phyloP scores from a whole-genome alignment of 2,888 invertebrate species.

The Pharmacophagus antenor region DNA sequence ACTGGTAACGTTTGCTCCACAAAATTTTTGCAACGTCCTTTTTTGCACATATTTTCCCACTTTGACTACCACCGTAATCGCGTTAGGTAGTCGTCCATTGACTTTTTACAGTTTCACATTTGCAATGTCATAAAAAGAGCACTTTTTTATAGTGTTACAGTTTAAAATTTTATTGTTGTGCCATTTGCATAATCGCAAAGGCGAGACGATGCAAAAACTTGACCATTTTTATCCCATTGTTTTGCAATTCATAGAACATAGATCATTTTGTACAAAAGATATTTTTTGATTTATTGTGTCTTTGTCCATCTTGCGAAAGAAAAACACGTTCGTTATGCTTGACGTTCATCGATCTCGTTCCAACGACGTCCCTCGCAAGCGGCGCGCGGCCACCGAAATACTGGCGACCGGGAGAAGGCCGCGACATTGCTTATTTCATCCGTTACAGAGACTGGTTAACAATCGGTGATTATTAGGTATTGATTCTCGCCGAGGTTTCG shows the following conservation, averaged over 20 bases:
- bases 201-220: slow-evolving; percentile 69
- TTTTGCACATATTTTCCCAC: slow-evolving; percentile 46
- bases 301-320: slow-evolving; percentile 56
- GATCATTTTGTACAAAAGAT: slow-evolving; percentile 65
- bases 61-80: slow-evolving; percentile 58
- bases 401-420: slow-evolving; percentile 56
- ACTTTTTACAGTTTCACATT: slow-evolving; percentile 61
- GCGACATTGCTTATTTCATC: slow-evolving; percentile 64
- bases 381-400: slow-evolving; percentile 51
- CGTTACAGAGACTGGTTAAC: slow-evolving; percentile 62
- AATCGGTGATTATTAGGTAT: slow-evolving; percentile 65
- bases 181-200: slow-evolving; percentile 77
- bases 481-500: slow-evolving; percentile 54
- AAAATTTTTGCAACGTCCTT: slow-evolving; percentile 47
- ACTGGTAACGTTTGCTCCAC: slow-evolving; percentile 40
- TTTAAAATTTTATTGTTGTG: slow-evolving; percentile 70
- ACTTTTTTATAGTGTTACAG: slow-evolving; percentile 68
- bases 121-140: slow-evolving; percentile 67
- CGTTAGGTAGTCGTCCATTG: slow-evolving; percentile 65
- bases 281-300: slow-evolving; percentile 72
- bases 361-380: slow-evolving; percentile 55
- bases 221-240: slow-evolving; percentile 67
- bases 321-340: slow-evolving; percentile 58
- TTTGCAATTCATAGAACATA: slow-evolving; percentile 61
- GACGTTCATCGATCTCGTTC: slow-evolving; percentile 55